Percentiles rank a stretch among this genome's conserved stretches.
Conservation (phyloP, 53 echinoderm and acorn worm genomes). For the Temnopleurus reevesii region DNA sequence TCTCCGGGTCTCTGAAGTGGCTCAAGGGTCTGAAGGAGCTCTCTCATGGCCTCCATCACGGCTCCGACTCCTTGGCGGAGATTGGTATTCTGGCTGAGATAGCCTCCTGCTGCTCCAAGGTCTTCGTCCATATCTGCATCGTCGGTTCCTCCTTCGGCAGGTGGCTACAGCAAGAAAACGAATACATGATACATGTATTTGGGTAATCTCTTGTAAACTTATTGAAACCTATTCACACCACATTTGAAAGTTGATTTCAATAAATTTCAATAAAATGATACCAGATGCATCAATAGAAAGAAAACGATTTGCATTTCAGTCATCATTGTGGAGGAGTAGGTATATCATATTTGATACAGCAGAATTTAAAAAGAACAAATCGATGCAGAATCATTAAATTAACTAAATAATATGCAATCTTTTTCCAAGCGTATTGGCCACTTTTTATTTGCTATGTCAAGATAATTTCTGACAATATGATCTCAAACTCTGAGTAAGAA, state of each 20-base stretch:
- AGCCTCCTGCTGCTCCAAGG: conserved; percentile 81
- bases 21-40: conserved; percentile 74
- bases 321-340: too few relatives aligned
- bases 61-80: conserved; percentile 77
- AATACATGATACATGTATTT: neutral
- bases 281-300: too few relatives aligned
- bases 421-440: too few relatives aligned
- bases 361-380: too few relatives aligned
- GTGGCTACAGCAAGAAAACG: conserved; percentile 59
- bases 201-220: conserved; percentile 40
- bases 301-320: too few relatives aligned
- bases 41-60: conserved; percentile 96
- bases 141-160: conserved; percentile 43
- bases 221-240: conserved; percentile 17
- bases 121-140: conserved; percentile 8
- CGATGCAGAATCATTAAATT: too few relatives aligned
- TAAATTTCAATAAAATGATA: too few relatives aligned
- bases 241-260: conserved; percentile 54
- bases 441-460: too few relatives aligned
- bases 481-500: too few relatives aligned
- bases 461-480: too few relatives aligned
- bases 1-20: conserved; percentile 62
- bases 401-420: too few relatives aligned
- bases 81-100: conserved; percentile 80
- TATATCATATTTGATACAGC: too few relatives aligned